Conservation (phyloP, 2,113 vertebrate species). For the Fulica atra region DNA sequence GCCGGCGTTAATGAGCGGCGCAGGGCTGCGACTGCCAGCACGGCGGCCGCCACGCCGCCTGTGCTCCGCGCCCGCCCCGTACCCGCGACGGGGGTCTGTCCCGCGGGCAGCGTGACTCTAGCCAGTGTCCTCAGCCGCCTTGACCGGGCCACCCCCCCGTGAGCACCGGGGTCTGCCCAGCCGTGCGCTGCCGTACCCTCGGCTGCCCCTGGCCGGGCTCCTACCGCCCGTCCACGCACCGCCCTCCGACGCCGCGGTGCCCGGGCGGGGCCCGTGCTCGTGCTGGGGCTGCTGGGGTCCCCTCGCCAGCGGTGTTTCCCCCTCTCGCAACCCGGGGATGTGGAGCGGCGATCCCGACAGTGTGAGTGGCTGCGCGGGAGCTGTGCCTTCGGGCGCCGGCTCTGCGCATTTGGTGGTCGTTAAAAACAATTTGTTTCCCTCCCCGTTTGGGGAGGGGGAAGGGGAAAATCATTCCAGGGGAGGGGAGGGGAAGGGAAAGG, state of each 20-base stretch:
- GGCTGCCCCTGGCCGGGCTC: background rate
- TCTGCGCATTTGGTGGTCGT: slow-evolving; percentile 42
- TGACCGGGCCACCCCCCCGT: background rate
- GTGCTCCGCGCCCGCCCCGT: background rate
- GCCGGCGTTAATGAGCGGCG: background rate
- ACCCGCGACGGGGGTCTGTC: background rate
- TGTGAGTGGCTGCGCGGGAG: background rate
- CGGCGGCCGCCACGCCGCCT: background rate
- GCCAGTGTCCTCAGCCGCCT: background rate
- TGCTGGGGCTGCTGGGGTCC: background rate
- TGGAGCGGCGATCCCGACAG: background rate
- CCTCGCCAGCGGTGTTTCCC: too few species aligned
- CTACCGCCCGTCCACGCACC: background rate
- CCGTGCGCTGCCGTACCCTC: background rate
- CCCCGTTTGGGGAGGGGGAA: slow-evolving; percentile 18
- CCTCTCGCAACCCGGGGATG: background rate
- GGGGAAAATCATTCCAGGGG: background rate
- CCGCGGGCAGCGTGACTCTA: background rate
- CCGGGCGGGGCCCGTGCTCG: background rate
- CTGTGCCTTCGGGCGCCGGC: background rate
- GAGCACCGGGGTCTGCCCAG: background rate
- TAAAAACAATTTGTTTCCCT: slow-evolving; percentile 53
- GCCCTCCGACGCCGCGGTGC: background rate
- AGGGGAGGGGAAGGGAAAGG: background rate
- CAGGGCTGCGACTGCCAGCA: background rate